Evolutionary conservation across 2,888 invertebrate species (phyloP), one percentile per base, ranked within the genome.

Genomic region (Noctua fimbriata): DNA sequence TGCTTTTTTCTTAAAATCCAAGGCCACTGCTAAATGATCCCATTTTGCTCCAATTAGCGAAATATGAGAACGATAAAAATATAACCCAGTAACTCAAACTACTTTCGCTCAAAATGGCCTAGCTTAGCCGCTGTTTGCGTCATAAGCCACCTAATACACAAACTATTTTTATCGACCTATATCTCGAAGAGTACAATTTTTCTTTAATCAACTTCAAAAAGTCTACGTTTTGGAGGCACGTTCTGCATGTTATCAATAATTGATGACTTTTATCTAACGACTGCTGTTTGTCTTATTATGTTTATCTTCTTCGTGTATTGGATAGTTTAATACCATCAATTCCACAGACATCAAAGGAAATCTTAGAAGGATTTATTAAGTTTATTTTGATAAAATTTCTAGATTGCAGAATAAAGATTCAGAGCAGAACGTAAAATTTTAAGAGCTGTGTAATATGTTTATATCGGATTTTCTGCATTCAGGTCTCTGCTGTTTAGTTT

Each of bases 161-260:
- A 73, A 70, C 73, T 84, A 87, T 84, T 87, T 79, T 76, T 76
- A 82, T 84, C 49, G 78, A 73, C 70, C 83, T 58, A 83, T 76
- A 76, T 87, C 36, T 36, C n/a, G 21, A 41, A 44, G 52, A 63
- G 32, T 71, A 70, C 67, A 70, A 81, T 87, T 81, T 81, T 63
- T 74, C 47, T 71, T 52, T 82, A 78, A 87, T 86, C 81, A 72
- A 72, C n/a, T 75, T 66, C 60, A 66, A 81, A 84, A 41, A 67
- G 47, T 47, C 28, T 66, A 74, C 24, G 16, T 44, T 65, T 76
- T 55, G 69, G 76, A 79, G 73, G 79, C 76, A 73, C 71, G 75
- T 73, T 73, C 60, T 32, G 3, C 76, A 60, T 71, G 67, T 41
- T 87, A 79, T 75, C 74, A 74, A 72, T 87, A 74, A 87, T 87